A percentile compares a stretch with the other conserved stretches of the same genome.
phyloP scores from a whole-genome alignment of 2,888 invertebrate species.

The Phrixothrix hirtus region DNA sequence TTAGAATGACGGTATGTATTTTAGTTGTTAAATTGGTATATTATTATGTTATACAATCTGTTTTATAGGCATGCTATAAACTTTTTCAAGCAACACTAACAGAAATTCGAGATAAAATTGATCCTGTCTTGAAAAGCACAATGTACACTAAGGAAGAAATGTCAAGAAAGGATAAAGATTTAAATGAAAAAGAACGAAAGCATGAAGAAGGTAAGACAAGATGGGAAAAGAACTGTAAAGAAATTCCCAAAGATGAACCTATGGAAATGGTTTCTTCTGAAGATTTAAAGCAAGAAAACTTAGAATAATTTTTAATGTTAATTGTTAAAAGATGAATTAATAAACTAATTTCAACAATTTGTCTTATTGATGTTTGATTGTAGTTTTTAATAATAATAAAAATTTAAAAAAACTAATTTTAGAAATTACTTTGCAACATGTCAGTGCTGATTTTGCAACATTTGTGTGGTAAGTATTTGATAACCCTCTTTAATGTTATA shows the following conservation, averaged over 20 bases:
- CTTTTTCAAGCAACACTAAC: constrained; percentile 69
- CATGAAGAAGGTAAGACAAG: constrained; percentile 48
- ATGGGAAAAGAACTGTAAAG: constrained; percentile 47
- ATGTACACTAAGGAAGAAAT: constrained; percentile 45
- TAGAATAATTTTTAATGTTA: constrained; percentile 8
- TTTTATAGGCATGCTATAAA: constrained; percentile 67
- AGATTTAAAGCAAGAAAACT: constrained; percentile 18
- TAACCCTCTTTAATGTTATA: too few relatives aligned
- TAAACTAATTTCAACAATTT: neutral
- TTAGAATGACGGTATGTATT: constrained; percentile 60
- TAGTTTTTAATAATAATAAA: too few relatives aligned
- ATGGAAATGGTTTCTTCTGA: constrained; percentile 22
- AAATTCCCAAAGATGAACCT: constrained; percentile 33
- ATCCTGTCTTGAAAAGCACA: constrained; percentile 58
- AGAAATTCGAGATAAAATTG: constrained; percentile 65
- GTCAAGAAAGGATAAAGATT: constrained; percentile 42
- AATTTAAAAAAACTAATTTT: too few relatives aligned
- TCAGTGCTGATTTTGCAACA: too few relatives aligned
- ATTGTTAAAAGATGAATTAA: neutral
- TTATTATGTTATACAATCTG: too few relatives aligned
- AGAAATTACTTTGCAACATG: too few relatives aligned
- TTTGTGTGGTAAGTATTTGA: too few relatives aligned
- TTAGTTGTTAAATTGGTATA: neutral
- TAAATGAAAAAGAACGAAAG: constrained; percentile 43
- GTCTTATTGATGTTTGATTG: too few relatives aligned